phyloP scores from a whole-genome alignment of 2,888 invertebrate species.

The Acanthosoma haemorrhoidale region DNA sequence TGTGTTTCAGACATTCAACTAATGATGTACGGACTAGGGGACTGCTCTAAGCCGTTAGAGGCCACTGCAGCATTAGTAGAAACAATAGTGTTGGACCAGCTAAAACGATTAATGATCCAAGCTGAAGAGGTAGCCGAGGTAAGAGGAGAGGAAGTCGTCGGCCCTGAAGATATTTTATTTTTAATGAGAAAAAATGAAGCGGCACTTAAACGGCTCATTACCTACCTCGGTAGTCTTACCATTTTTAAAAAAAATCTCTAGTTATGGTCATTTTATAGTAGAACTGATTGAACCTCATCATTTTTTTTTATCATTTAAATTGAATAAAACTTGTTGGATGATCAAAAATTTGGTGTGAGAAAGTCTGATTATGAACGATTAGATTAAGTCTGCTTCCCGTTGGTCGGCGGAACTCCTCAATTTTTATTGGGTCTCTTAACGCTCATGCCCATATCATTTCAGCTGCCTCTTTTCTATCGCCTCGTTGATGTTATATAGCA shows the following conservation, averaged over 20 bases:
- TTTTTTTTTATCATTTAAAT: background rate
- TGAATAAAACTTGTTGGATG: background rate
- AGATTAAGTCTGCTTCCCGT: too few species aligned
- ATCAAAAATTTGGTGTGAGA: too few species aligned
- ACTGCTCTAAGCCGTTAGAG: conserved; percentile 71
- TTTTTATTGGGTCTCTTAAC: too few species aligned
- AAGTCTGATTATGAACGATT: too few species aligned
- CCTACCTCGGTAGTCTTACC: conserved; percentile 57
- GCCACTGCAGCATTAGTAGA: conserved; percentile 81
- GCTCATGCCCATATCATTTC: too few species aligned
- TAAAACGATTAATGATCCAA: conserved; percentile 69
- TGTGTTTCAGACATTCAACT: conserved; percentile 65
- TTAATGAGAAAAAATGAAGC: conserved; percentile 74
- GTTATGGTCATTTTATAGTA: background rate
- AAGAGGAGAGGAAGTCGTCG: conserved; percentile 54
- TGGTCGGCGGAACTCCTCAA: too few species aligned
- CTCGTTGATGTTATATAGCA: too few species aligned
- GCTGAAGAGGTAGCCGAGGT: conserved; percentile 62
- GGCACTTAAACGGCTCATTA: conserved; percentile 68
- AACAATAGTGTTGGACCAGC: conserved; percentile 74
- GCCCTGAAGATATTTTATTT: conserved; percentile 69
- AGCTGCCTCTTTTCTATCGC: too few species aligned
- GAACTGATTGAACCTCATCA: background rate
- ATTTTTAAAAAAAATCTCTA: too few species aligned
- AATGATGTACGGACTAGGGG: conserved; percentile 93